phyloP scores from a whole-genome alignment of 2,797 vertebrate species.

The Poecilia gillii region DNA sequence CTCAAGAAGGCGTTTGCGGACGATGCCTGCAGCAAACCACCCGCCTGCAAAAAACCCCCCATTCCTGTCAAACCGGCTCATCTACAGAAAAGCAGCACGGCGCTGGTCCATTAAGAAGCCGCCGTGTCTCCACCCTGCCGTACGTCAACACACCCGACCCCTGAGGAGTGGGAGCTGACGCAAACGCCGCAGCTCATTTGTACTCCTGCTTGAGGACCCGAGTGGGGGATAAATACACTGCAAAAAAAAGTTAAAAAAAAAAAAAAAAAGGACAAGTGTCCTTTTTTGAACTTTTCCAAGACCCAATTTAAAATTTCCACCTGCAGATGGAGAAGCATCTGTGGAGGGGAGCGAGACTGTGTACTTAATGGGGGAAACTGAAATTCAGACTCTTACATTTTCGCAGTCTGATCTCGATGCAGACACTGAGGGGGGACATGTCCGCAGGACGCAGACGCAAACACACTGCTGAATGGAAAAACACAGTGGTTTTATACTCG shows the following conservation, averaged over 20 bases:
- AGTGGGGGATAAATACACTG: constrained; percentile 1
- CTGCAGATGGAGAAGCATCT: not conserved
- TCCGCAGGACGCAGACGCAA: constrained; percentile 23
- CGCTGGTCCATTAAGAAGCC: constrained; percentile 28
- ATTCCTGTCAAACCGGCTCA: constrained; percentile 78
- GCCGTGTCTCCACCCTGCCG: constrained; percentile 11
- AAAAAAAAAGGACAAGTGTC: not conserved
- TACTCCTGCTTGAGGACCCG: constrained; percentile 11
- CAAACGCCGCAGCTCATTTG: constrained; percentile 10
- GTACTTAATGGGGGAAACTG: constrained; percentile 46
- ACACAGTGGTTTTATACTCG: constrained; percentile 13
- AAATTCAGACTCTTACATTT: constrained; percentile 28
- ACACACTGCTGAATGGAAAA: constrained; percentile 19
- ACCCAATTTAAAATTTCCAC: constrained; percentile 3
- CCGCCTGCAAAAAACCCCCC: constrained; percentile 64
- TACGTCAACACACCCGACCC: constrained; percentile 20
- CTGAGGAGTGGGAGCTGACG: constrained; percentile 16
- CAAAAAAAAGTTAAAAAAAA: not conserved
- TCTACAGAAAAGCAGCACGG: constrained; percentile 53
- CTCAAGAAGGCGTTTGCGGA: constrained; percentile 70
- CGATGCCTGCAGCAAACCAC: constrained; percentile 18
- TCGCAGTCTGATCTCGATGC: constrained; percentile 31
- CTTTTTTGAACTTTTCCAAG: constrained; percentile 2
- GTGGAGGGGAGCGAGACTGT: constrained; percentile 17
- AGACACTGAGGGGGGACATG: constrained; percentile 12